Evolutionary conservation across 2,797 vertebrate species (phyloP).

Genomic region (Tolypeutes matacus): DNA sequence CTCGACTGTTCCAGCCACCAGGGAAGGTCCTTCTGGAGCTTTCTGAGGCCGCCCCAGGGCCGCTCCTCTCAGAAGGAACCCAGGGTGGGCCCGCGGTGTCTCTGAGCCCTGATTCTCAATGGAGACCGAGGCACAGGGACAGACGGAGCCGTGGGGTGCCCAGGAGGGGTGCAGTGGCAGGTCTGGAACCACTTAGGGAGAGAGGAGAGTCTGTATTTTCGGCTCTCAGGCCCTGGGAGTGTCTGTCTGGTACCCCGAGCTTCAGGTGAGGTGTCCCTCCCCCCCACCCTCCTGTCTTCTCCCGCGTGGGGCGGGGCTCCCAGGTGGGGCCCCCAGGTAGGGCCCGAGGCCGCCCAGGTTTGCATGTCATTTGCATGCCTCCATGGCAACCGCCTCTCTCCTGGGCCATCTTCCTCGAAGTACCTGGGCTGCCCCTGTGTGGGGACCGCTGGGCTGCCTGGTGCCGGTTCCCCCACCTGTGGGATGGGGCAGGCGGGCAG

Average conservation of each 20-base stretch:
- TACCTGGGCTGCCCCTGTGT: not conserved
- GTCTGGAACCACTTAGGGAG: not conserved
- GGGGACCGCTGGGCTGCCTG: not conserved
- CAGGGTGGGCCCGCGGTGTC: not conserved
- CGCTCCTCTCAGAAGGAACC: not conserved
- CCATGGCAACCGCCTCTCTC: rapidly evolving
- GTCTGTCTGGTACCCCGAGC: rapidly evolving
- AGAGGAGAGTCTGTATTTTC: not conserved
- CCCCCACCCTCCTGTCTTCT: not conserved
- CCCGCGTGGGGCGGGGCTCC: not conserved
- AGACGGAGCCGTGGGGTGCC: not conserved
- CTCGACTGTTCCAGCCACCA: rapidly evolving
- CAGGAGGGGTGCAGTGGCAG: rapidly evolving
- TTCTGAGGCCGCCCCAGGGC: not conserved
- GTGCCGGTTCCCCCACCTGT: not conserved
- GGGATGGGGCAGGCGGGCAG: not conserved
- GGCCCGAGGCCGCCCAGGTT: rapidly evolving
- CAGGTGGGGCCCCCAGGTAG: not conserved
- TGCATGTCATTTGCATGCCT: not conserved
- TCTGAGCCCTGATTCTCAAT: not conserved
- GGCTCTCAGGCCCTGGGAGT: not conserved
- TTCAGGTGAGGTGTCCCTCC: not conserved
- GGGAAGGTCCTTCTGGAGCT: not conserved
- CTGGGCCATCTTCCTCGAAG: not conserved
- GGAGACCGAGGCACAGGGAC: too few species aligned